Evolutionary conservation across 2,113 vertebrate genomes (phyloP), one percentile per base, ranked within the genome.

Genomic region (Emydocephalus ijimae): DNA sequence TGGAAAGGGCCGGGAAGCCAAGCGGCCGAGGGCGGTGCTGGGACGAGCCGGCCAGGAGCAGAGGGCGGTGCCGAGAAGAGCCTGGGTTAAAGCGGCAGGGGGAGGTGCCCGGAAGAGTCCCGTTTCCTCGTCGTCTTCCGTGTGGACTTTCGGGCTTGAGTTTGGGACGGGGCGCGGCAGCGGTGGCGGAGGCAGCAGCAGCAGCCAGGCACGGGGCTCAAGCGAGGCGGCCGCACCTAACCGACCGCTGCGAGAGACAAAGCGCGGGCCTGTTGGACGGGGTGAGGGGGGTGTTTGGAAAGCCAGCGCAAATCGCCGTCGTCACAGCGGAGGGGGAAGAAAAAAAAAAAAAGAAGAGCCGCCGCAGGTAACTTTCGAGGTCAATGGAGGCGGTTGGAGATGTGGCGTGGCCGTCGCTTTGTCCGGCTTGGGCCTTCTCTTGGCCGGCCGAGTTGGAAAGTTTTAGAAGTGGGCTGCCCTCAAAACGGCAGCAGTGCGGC

Each of bases 291-390:
- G 4, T 45, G 45, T 5, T 14, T 23, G 69, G 23, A 74, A 24
- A 85, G 1, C 81, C 90, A 23, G 9, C 23, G 90, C 11, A 23
- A 23, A n/a, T n/a, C n/a, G 43, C 29, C 59, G 89, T 24, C 89
- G 39, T 45, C 57, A 29, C 24, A 56, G 34, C 56, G 8, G 20
- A 26, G 20, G 14, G 81, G 64, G 59, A 8, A 59, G 21, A 5
- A 26, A 4, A 14, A 15, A 39, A 45, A n/a, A 59, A 23, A 56
- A 26, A 4, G 14, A 15, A 39, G 29, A n/a, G 61, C 69, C 59
- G 57, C 89, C 92, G 93, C 96, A 97, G 97, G 97, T 97, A 96
- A 93, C 93, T 93, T 91, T 88, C 39, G 23, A 26, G 59, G 24
- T 24, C 2, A 29, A 29, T 39, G 21, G 20, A 2, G 14, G 89